Evolutionary conservation across 1,140 invertebrate species (phyloP).

Genomic region (Agrilus planipennis): DNA sequence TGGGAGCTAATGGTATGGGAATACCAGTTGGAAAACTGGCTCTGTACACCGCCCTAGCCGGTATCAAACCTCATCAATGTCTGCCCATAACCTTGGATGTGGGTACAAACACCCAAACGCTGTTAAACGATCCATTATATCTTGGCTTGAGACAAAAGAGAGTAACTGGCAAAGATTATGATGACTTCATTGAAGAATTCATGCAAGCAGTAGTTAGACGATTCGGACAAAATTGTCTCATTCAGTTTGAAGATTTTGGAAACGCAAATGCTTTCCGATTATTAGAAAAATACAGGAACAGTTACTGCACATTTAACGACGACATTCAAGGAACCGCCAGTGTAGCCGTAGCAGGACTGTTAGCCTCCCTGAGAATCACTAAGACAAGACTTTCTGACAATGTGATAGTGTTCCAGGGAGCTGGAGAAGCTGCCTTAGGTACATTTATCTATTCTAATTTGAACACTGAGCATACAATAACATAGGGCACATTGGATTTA

Average conservation of each 20-base stretch:
- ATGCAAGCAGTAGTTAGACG: conserved; percentile 81
- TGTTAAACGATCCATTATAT: conserved; percentile 83
- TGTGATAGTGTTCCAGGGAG: conserved; percentile 82
- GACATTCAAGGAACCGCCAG: conserved; percentile 89
- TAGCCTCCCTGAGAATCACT: conserved; percentile 72
- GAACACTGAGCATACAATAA: conserved; percentile 8
- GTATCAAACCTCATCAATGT: conserved; percentile 87
- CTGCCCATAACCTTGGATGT: conserved; percentile 87
- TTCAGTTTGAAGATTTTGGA: conserved; percentile 92
- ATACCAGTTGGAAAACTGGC: conserved; percentile 91
- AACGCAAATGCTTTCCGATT: conserved; percentile 83
- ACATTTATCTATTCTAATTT: conserved; percentile 1
- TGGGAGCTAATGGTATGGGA: conserved; percentile 91
- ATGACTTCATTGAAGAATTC: conserved; percentile 94
- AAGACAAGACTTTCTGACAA: conserved; percentile 66
- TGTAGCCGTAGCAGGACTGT: conserved; percentile 81
- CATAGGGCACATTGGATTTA: too few relatives aligned
- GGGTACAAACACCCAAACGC: conserved; percentile 77
- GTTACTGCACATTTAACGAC: conserved; percentile 91
- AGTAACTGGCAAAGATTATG: conserved; percentile 70
- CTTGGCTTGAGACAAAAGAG: conserved; percentile 80
- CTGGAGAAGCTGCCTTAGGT: conserved; percentile 57
- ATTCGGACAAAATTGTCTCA: conserved; percentile 71
- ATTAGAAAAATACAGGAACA: conserved; percentile 69
- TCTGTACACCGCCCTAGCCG: conserved; percentile 84